Conservation (phyloP, 2,113 vertebrate genomes). For the Cochlearius cochlearius region DNA sequence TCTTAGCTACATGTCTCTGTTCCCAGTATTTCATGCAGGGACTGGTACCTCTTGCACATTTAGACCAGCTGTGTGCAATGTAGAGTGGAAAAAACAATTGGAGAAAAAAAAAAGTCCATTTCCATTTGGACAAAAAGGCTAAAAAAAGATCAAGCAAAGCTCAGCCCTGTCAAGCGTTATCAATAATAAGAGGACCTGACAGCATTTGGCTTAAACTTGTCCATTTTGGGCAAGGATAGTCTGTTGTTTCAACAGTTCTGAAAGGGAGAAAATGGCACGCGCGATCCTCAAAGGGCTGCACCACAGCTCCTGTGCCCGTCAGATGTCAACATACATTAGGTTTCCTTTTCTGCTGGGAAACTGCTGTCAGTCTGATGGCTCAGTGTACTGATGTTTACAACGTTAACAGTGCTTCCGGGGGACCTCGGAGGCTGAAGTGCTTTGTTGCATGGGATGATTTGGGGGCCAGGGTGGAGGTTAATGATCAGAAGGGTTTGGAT, state of each 20-base stretch:
- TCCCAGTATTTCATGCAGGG: background rate
- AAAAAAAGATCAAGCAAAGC: conserved; percentile 3
- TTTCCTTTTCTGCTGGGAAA: background rate
- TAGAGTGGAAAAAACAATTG: background rate
- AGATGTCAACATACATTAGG: background rate
- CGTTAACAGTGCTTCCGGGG: background rate
- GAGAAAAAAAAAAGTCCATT: background rate
- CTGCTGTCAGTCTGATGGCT: background rate
- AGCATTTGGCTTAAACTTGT: conserved; percentile 22
- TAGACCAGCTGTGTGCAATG: background rate
- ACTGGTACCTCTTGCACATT: background rate
- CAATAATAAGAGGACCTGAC: conserved; percentile 1
- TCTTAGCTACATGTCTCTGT: background rate
- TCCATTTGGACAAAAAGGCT: background rate
- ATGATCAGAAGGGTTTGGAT: background rate
- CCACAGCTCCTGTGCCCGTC: background rate
- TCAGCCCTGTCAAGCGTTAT: background rate
- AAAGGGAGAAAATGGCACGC: background rate
- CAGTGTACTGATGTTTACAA: background rate
- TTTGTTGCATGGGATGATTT: background rate
- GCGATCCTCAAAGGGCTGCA: background rate
- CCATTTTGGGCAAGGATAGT: background rate
- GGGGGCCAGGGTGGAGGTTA: background rate
- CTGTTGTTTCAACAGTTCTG: background rate
- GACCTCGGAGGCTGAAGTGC: background rate